These are phyloP conservation scores for Eleutherodactylus coqui DNA, from an alignment of 2,797 vertebrate genomes.

Conservation along the genomic window DNA sequence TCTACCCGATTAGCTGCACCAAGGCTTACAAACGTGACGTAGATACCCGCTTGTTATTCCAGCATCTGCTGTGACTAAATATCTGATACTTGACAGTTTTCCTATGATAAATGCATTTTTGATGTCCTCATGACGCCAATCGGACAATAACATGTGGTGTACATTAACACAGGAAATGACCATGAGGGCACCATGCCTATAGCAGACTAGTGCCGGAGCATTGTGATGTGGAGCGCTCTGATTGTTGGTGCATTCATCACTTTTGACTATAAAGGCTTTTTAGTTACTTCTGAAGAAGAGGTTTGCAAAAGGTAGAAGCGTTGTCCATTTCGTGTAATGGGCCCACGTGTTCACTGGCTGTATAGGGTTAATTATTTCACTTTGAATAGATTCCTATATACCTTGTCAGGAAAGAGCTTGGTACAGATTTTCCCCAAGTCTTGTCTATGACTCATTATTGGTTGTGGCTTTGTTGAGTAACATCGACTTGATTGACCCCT, in stretches of 20 bases:
- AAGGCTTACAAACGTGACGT: background rate
- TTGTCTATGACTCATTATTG: background rate
- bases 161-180: slow-evolving; percentile 51
- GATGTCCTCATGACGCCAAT: slow-evolving; percentile 30
- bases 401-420: background rate
- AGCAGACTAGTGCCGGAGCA: slow-evolving; percentile 11
- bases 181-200: slow-evolving; percentile 41
- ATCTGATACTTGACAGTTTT: background rate
- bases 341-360: background rate
- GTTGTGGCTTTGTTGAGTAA: background rate
- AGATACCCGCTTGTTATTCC: background rate
- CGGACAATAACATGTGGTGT: slow-evolving; percentile 37
- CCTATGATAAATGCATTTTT: slow-evolving; percentile 20
- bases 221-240: background rate
- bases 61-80: background rate
- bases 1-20: background rate
- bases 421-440: background rate
- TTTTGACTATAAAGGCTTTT: background rate
- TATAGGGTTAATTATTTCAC: background rate
- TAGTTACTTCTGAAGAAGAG: background rate
- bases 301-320: background rate
- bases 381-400: background rate
- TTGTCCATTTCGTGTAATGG: background rate
- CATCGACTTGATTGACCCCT: background rate
- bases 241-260: background rate